phyloP scores from a whole-genome alignment of 2,113 vertebrate genomes.

The Syngnathus scovelli region DNA sequence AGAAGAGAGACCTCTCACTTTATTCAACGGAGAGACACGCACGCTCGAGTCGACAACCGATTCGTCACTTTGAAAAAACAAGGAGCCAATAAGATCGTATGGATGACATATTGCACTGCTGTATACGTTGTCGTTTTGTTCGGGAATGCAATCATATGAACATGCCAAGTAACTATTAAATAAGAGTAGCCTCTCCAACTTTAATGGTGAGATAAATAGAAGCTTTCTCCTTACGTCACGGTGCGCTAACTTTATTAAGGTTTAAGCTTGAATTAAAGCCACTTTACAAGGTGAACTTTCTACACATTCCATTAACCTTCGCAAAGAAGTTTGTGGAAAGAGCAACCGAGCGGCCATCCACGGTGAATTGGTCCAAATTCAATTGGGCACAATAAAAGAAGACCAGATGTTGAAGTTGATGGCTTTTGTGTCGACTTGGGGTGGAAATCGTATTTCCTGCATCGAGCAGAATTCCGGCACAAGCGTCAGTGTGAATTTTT shows the following conservation, averaged over 20 bases:
- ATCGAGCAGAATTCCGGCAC: not conserved
- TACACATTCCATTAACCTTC: not conserved
- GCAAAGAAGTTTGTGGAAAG: not conserved
- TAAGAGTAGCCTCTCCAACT: not conserved
- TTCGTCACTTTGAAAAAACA: not conserved
- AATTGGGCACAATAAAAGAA: not conserved
- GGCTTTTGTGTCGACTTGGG: not conserved
- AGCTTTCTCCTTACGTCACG: not conserved
- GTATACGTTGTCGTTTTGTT: not conserved
- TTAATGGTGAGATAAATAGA: not conserved
- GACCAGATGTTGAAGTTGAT: not conserved
- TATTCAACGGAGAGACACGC: constrained; percentile 51
- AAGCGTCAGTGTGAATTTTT: not conserved
- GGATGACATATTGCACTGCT: not conserved
- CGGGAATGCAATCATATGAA: not conserved
- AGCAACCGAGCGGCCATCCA: not conserved
- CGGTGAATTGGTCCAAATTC: not conserved
- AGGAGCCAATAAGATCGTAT: not conserved
- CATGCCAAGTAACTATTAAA: not conserved
- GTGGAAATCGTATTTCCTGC: not conserved
- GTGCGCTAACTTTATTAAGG: not conserved
- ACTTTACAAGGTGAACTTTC: not conserved
- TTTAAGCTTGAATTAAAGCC: not conserved
- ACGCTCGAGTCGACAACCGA: not conserved
- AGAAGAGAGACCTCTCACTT: constrained; percentile 45